Base-by-base conservation (phyloP, 2,113 vertebrate genomes). In the Leptodactylus fuscus region DNA sequence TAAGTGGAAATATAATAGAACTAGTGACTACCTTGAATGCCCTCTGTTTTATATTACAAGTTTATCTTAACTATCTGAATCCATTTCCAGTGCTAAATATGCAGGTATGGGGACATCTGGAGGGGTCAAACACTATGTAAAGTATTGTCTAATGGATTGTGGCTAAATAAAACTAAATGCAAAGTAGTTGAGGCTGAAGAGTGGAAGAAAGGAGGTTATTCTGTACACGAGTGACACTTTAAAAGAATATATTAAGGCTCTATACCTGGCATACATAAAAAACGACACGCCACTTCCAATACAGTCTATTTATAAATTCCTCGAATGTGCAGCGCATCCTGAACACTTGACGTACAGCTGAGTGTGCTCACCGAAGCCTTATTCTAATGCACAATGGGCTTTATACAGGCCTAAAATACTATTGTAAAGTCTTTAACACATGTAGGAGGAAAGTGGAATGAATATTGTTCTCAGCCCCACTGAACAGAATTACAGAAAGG, bases 241-340 rank as follows among this genome's bases (percentile, higher is more conserved):
- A 34, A 2, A 0, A 29, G 0, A 67, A 34, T 7, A 36, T 11
- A 20, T 69, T 32, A 6, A 36, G 9, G 65, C 3, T 38, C 38
- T 38, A 16, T 34, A 22, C 9, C 34, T 36, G 62, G 29, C 7
- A 3, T 16, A 67, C 29, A 11, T 1, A 6, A 3, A 22, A 20
- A 20, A 18, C 16, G 18, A 20, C 34, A 22, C 4, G 18, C 32
- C 16, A 3, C 18, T 38, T 2, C 27, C 36, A 71, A 9, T n/a
- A 74, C 46, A 24, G 1, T n/a, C 22, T 60, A 51, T 60, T 79
- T 79, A 79, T 58, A 58, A 79, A 41, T 60, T 79, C 32, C 34
- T 16, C 5, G 53, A n/a, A 79, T 22, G 20, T 46, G 22, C 9
- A 22, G 6, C n/a, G 15, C n/a, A 32, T 24, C 24, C 46, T 20